Evolutionary conservation across 2,113 vertebrate genomes (phyloP).

Genomic region (Holacanthus passer): DNA sequence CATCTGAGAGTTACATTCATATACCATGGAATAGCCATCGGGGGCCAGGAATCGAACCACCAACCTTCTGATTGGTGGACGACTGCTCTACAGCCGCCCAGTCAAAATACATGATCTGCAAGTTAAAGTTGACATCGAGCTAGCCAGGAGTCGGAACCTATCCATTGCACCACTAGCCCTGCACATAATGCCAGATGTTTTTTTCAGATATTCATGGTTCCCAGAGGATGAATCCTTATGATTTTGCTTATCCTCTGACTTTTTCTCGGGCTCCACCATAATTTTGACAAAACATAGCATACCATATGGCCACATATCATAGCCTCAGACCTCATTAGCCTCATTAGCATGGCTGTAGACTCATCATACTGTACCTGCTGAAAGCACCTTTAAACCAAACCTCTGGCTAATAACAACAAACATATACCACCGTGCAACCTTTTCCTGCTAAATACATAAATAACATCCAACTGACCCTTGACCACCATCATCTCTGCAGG

Average conservation of each 20-base stretch:
- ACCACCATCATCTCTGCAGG: constrained; percentile 29
- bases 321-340: constrained; percentile 3
- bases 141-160: too few species aligned
- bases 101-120: too few species aligned
- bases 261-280: neutral
- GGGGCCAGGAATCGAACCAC: too few species aligned
- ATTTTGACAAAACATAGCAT: neutral
- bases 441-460: constrained; percentile 22
- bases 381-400: constrained; percentile 2
- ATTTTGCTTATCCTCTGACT: neutral
- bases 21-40: too few species aligned
- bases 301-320: too few species aligned
- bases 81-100: too few species aligned
- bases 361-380: neutral
- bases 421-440: neutral
- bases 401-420: neutral
- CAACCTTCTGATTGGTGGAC: too few species aligned
- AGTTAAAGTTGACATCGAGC: too few species aligned
- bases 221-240: neutral
- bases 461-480: constrained; percentile 22
- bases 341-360: neutral
- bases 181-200: neutral
- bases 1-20: too few species aligned
- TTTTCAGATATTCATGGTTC: neutral
- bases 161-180: too few species aligned